Conservation (phyloP, 2,888 invertebrate species). For the Seira sanloemensis region DNA sequence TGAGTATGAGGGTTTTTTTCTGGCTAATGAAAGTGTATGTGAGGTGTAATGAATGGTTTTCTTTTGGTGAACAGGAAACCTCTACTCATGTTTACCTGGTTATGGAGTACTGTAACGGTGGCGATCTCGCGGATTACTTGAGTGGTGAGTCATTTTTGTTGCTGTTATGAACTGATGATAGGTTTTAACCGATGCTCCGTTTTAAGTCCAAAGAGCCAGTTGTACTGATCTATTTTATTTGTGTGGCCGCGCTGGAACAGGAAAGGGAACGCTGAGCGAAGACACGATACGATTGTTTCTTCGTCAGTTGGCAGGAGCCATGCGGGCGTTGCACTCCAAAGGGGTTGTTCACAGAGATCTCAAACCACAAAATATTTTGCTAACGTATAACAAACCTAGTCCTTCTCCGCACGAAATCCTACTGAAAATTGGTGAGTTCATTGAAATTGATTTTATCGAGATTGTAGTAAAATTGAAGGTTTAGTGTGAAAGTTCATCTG, state of each 20-base stretch:
- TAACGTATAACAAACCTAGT: conserved; percentile 86
- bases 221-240: not conserved
- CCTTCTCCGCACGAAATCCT: conserved; percentile 90
- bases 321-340: conserved; percentile 97
- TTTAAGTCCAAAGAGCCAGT: not conserved
- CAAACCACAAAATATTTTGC: conserved; percentile 98
- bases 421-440: conserved; percentile 90
- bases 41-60: not conserved
- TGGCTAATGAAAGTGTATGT: not conserved
- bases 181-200: not conserved
- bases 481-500: too few species aligned
- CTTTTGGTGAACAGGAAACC: conserved; percentile 82
- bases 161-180: not conserved
- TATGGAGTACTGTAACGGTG: conserved; percentile 99
- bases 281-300: conserved; percentile 97
- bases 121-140: conserved; percentile 98
- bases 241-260: conserved; percentile 75
- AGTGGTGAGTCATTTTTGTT: conserved; percentile 83
- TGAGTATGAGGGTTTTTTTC: not conserved
- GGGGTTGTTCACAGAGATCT: conserved; percentile 99
- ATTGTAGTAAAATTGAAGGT: not conserved
- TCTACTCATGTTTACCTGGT: conserved; percentile 96
- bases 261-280: conserved; percentile 96
- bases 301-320: conserved; percentile 97
- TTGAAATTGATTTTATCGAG: conserved; percentile 2